Percentiles rank a stretch among this genome's conserved stretches.
Evolutionary conservation across 2,113 vertebrate species (phyloP).

Genomic region (Periophthalmus modestus): DNA sequence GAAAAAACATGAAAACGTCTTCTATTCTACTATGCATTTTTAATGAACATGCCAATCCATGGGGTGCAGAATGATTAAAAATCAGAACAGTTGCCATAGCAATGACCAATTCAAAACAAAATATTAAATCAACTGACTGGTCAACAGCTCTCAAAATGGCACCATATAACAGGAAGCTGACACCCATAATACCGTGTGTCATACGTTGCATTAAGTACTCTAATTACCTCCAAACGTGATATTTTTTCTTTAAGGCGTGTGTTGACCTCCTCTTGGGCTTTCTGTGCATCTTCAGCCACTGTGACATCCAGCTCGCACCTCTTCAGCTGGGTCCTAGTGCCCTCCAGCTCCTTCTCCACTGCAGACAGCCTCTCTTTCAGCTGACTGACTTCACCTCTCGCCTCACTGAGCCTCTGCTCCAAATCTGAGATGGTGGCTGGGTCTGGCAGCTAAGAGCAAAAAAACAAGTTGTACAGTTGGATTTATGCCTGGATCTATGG

Average conservation of each 20-base stretch:
- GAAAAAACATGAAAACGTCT: too few relatives aligned
- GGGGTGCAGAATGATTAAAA: too few relatives aligned
- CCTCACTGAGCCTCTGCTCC: conserved; percentile 76
- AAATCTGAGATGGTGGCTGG: conserved; percentile 78
- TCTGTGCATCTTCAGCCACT: conserved; percentile 37
- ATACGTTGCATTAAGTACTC: not conserved
- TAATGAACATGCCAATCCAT: too few relatives aligned
- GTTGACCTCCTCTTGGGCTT: conserved; percentile 53
- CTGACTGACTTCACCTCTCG: conserved; percentile 72
- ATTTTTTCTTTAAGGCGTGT: conserved; percentile 68
- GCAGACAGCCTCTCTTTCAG: conserved; percentile 78
- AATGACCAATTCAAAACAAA: too few relatives aligned
- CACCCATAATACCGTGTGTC: not conserved
- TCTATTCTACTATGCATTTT: too few relatives aligned
- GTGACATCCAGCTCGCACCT: conserved; percentile 41
- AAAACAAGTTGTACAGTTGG: not conserved
- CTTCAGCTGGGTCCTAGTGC: conserved; percentile 76
- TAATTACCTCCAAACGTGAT: conserved; percentile 72
- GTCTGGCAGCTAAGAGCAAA: conserved; percentile 76
- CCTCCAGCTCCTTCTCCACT: conserved; percentile 79
- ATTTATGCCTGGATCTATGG: not conserved
- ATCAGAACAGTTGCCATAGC: too few relatives aligned
- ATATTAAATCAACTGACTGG: too few relatives aligned
- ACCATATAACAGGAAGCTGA: too few relatives aligned
- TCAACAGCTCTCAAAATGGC: too few relatives aligned